phyloP scores from a whole-genome alignment of 2,113 vertebrate species.

The Rhineura floridana region DNA sequence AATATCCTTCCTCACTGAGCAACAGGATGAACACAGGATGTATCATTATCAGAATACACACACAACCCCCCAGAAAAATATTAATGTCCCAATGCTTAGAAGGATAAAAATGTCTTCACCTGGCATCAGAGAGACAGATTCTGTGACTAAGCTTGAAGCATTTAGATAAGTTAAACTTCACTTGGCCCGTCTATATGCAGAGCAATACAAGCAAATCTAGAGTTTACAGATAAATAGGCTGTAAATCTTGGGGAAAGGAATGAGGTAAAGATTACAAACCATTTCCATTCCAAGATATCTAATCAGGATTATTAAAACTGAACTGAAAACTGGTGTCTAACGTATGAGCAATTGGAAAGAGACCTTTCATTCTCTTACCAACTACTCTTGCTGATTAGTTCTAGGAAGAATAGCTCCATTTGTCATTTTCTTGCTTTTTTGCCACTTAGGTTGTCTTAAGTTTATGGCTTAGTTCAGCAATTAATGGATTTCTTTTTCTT shows the following conservation, averaged over 20 bases:
- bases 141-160: neutral
- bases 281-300: slow-evolving; percentile 45
- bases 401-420: neutral
- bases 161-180: slow-evolving; percentile 11
- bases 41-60: too few relatives aligned
- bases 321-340: neutral
- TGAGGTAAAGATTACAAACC: slow-evolving; percentile 5
- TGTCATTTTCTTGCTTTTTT: neutral
- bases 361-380: neutral
- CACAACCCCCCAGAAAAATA: too few relatives aligned
- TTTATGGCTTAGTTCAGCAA: neutral
- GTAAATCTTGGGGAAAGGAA: slow-evolving; percentile 55
- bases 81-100: too few relatives aligned
- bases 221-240: slow-evolving; percentile 47
- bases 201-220: neutral
- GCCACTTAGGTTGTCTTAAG: neutral
- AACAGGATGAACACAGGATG: too few relatives aligned
- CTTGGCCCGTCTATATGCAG: rapidly evolving
- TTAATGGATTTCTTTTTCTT: neutral
- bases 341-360: neutral
- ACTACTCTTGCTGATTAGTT: neutral
- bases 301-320: slow-evolving; percentile 51
- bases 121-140: slow-evolving; percentile 7
- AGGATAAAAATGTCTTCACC: too few relatives aligned
- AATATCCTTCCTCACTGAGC: too few relatives aligned